Conservation (phyloP, 2,888 invertebrate species). For the Zonitis immaculata region DNA sequence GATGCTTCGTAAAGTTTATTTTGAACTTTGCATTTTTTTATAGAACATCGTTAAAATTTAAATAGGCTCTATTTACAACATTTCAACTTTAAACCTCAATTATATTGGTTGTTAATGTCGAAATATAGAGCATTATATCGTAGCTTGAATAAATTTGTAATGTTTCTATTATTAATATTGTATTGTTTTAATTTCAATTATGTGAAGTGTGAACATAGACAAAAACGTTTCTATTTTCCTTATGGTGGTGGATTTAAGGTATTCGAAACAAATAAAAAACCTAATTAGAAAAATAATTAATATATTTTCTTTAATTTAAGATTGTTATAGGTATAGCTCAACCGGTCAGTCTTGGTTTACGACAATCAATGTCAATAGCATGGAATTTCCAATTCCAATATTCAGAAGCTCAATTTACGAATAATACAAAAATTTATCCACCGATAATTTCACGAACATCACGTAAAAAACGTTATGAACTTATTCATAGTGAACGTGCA, state of each 20-base stretch:
- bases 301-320: conserved; percentile 45
- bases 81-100: neutral
- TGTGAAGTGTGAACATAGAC: conserved; percentile 5
- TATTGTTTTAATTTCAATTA: neutral
- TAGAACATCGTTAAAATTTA: too few species aligned
- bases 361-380: conserved; percentile 54
- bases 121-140: neutral
- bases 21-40: too few species aligned
- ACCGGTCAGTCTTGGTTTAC: conserved; percentile 54
- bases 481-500: conserved; percentile 36
- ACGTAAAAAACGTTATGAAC: conserved; percentile 24
- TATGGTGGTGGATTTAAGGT: conserved; percentile 39
- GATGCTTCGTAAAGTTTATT: too few species aligned
- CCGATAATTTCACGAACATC: conserved; percentile 33
- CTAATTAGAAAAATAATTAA: neutral
- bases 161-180: conserved; percentile 4
- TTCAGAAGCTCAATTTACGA: conserved; percentile 31
- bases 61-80: too few species aligned
- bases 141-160: neutral
- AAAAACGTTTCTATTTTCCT: conserved; percentile 27
- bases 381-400: conserved; percentile 66
- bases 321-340: conserved; percentile 56
- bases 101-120: neutral
- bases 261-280: conserved; percentile 12
- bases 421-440: conserved; percentile 34